These are phyloP conservation scores for Rhea americana DNA, from an alignment of 2,113 vertebrate species.

Conservation along the genomic window DNA sequence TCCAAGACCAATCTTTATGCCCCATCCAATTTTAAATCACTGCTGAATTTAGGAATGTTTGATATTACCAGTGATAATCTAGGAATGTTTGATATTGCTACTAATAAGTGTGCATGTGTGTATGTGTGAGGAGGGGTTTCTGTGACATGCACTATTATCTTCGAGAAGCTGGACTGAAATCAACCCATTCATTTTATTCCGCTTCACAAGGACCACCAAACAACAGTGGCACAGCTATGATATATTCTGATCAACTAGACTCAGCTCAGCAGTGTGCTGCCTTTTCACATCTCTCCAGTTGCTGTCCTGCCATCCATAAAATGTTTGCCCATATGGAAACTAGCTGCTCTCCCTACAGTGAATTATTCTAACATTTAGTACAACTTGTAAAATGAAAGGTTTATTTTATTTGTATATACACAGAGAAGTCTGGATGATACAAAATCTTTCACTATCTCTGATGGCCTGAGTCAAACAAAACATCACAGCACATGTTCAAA, in stretches of 20 bases:
- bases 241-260: conserved; percentile 57
- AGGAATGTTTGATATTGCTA: not conserved
- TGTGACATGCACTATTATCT: conserved; percentile 21
- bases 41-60: not conserved
- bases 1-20: not conserved
- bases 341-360: not conserved
- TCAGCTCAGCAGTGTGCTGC: conserved; percentile 32
- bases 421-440: not conserved
- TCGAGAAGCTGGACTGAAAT: conserved; percentile 26
- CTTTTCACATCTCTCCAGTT: conserved; percentile 23
- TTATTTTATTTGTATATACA: not conserved
- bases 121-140: not conserved
- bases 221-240: conserved; percentile 35
- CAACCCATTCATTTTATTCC: conserved; percentile 39
- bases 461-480: not conserved
- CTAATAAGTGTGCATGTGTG: not conserved
- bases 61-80: not conserved
- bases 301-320: conserved; percentile 45
- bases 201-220: not conserved
- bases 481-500: not conserved
- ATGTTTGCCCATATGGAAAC: not conserved
- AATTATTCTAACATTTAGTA: not conserved
- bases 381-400: not conserved
- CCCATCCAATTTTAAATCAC: not conserved
- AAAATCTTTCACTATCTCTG: not conserved